phyloP scores from a whole-genome alignment of 2,888 invertebrate genomes.

The Elysia crispata region DNA sequence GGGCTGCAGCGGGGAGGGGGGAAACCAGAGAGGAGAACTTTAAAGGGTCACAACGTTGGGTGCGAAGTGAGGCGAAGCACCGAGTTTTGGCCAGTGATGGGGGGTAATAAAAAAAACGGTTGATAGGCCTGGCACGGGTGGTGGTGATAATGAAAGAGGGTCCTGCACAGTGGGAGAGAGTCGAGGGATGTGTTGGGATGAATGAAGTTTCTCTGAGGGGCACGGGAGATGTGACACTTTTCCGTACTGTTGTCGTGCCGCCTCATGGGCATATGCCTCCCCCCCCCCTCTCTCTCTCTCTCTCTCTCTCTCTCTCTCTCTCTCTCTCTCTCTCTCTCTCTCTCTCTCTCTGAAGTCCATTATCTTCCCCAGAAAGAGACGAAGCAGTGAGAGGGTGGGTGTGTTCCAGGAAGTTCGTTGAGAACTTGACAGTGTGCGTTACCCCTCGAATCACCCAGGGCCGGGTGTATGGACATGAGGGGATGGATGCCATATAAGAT shows the following conservation, averaged over 20 bases:
- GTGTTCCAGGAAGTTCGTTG: too few relatives aligned
- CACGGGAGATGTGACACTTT: too few relatives aligned
- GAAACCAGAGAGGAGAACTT: neutral
- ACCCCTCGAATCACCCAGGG: too few relatives aligned
- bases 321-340: neutral
- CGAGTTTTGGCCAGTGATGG: neutral
- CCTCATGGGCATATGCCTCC: too few relatives aligned
- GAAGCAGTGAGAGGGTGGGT: too few relatives aligned
- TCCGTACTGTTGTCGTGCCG: too few relatives aligned
- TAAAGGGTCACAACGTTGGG: too few relatives aligned
- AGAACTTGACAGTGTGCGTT: too few relatives aligned
- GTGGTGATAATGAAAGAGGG: neutral
- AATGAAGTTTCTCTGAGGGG: slow-evolving; percentile 32
- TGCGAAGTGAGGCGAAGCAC: too few relatives aligned
- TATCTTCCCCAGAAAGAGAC: neutral
- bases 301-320: slow-evolving; percentile 14
- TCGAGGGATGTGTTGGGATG: slow-evolving; percentile 3
- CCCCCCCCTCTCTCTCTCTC: neutral
- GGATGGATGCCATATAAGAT: too few relatives aligned
- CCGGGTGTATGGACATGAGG: too few relatives aligned
- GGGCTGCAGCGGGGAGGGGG: slow-evolving; percentile 25
- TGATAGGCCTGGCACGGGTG: neutral
- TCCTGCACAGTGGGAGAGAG: too few relatives aligned
- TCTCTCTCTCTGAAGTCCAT: neutral
- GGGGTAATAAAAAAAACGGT: neutral